A percentile compares a stretch with the other conserved stretches of the same genome.
phyloP scores from a whole-genome alignment of 2,888 invertebrate species.

The Alsophila aescularia region DNA sequence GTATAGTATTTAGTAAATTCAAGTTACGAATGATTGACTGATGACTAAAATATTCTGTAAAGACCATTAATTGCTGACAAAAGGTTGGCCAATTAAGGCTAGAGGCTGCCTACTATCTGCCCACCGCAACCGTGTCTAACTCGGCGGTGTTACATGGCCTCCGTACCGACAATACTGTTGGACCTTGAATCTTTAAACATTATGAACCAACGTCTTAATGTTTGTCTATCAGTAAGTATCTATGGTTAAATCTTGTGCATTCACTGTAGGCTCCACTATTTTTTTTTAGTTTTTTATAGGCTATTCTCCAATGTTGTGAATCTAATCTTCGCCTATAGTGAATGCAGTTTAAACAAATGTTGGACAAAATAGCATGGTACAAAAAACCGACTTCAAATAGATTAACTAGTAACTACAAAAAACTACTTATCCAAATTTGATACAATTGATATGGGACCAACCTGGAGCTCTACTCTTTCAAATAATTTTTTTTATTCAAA shows the following conservation, averaged over 20 bases:
- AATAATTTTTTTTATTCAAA: no score
- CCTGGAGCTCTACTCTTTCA: no score
- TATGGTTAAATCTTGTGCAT: constrained; percentile 4
- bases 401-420: no score
- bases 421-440: no score
- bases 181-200: constrained; percentile 44
- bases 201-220: constrained; percentile 19
- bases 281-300: no score
- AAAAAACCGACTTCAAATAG: no score
- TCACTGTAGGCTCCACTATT: no score
- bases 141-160: constrained; percentile 39
- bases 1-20: background rate
- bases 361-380: no score
- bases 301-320: no score
- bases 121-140: constrained; percentile 38
- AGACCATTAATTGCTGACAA: constrained; percentile 31
- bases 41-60: constrained; percentile 19
- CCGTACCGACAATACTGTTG: constrained; percentile 39
- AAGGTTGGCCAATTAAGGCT: constrained; percentile 31
- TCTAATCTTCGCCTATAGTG: no score
- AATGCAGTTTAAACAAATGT: no score
- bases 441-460: no score
- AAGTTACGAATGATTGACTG: constrained; percentile 17
- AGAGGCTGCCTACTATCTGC: constrained; percentile 33
- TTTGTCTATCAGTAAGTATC: constrained; percentile 14